A percentile compares a stretch with the other conserved stretches of the same genome.
These are phyloP conservation scores for Sardinella longiceps DNA, from an alignment of 2,797 vertebrate genomes.

Conservation along the genomic window DNA sequence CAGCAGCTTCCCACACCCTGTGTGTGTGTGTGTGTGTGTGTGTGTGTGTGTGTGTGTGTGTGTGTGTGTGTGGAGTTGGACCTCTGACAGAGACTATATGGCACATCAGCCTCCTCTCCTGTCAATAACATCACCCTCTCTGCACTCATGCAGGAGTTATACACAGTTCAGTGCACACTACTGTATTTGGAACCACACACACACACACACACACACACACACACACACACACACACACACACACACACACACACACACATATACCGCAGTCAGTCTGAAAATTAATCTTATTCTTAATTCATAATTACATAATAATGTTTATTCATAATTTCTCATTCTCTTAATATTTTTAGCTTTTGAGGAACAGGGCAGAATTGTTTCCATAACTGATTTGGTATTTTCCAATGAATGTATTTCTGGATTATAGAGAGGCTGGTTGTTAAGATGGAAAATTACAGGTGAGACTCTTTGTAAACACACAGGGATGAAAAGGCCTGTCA, in stretches of 20 bases:
- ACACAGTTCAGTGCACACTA: not conserved
- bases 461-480: not conserved
- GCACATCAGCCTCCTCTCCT: not conserved
- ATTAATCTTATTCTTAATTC: not conserved
- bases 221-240: too few species aligned
- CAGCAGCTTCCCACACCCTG: slow-evolving; percentile 30
- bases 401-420: not conserved
- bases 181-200: not conserved
- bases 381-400: not conserved
- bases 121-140: slow-evolving; percentile 19
- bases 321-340: not conserved
- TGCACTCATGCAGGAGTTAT: not conserved
- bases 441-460: not conserved
- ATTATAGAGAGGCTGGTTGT: not conserved
- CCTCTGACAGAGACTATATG: slow-evolving; percentile 25
- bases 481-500: not conserved
- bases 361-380: not conserved
- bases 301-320: not conserved
- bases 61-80: slow-evolving; percentile 30
- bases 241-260: too few species aligned
- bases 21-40: slow-evolving; percentile 33
- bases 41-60: slow-evolving; percentile 31
- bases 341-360: not conserved
- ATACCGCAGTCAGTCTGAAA: not conserved
- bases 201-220: not conserved